A percentile compares a stretch with the other conserved stretches of the same genome.
phyloP scores from a whole-genome alignment of 2,797 vertebrate species.

The Eulemur rubriventer region DNA sequence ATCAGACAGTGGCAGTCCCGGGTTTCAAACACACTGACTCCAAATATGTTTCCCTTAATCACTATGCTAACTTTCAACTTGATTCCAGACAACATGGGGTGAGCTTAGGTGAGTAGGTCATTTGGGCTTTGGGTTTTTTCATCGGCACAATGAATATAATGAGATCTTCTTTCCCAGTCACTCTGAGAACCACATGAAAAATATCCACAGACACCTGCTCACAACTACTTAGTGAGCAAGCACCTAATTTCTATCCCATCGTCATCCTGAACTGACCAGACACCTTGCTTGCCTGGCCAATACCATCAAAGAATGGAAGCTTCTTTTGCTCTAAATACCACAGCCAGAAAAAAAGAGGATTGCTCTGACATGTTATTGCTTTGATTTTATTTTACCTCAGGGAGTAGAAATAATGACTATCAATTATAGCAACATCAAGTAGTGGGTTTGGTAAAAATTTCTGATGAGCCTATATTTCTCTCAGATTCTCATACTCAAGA shows the following conservation, averaged over 20 bases:
- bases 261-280: neutral
- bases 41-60: neutral
- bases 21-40: neutral
- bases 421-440: neutral
- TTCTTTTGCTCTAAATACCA: neutral
- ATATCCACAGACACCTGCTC: neutral
- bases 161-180: neutral
- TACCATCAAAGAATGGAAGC: neutral
- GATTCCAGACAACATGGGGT: neutral
- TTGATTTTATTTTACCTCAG: constrained; percentile 42
- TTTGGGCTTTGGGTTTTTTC: neutral
- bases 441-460: neutral
- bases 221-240: neutral
- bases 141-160: neutral
- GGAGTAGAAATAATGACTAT: neutral
- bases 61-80: neutral
- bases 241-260: rapidly evolving
- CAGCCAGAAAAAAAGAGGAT: neutral
- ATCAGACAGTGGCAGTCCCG: neutral
- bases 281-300: no score
- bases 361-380: neutral
- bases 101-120: neutral
- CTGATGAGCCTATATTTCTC: neutral
- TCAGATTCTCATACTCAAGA: neutral
- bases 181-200: neutral